These are phyloP conservation scores for Rattus rattus DNA, from an alignment of 2,113 vertebrate genomes.

Conservation along the genomic window DNA sequence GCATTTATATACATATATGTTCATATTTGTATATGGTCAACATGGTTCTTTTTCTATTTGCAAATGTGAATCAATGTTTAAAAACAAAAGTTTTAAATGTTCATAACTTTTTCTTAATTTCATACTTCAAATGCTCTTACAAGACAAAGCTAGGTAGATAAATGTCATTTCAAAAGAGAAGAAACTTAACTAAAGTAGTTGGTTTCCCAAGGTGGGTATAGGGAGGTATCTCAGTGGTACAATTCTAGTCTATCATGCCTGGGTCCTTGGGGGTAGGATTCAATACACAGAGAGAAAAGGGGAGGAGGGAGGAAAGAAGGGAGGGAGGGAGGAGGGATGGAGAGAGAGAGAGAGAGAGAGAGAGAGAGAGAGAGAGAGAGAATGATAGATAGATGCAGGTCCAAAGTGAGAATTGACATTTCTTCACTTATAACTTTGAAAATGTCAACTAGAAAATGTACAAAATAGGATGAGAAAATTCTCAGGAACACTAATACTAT, in stretches of 20 bases:
- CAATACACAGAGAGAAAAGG: background rate
- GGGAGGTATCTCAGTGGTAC: background rate
- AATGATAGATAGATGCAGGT: background rate
- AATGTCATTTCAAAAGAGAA: constrained; percentile 12
- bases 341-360: background rate
- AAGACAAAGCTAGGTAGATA: background rate
- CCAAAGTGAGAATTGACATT: background rate
- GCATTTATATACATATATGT: background rate
- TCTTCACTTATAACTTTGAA: background rate
- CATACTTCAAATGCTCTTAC: background rate
- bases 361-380: background rate
- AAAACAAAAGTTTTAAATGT: background rate
- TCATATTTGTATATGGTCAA: background rate
- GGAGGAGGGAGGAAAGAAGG: too few relatives aligned
- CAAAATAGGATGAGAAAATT: background rate
- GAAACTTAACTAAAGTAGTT: background rate
- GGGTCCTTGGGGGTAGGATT: background rate
- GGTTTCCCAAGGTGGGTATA: background rate
- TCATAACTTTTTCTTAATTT: background rate
- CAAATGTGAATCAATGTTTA: background rate
- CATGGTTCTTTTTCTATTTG: background rate
- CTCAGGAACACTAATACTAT: background rate
- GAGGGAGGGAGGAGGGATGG: background rate
- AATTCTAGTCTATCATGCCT: background rate
- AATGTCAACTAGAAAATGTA: background rate